Base-by-base conservation (phyloP, 1,140 invertebrate species). In the Drosophila pectinifera region DNA sequence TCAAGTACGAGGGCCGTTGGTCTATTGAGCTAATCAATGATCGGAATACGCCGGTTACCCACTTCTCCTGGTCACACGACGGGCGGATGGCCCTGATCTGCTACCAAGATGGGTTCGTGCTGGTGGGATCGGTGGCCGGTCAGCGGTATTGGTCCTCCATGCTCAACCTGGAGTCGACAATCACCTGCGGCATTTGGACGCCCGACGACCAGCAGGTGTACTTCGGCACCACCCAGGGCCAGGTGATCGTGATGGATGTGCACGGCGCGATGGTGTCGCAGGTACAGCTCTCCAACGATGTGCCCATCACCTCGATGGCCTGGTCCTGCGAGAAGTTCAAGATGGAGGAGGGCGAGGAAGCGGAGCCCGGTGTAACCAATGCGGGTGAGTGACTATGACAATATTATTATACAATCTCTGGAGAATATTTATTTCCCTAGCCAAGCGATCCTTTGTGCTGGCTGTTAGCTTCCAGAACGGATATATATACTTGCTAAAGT, bases 21-120 rank as follows among this genome's bases (percentile, higher is more conserved):
- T 99, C 98, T 63, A 99, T 99, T 75, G 99, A 99, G 93, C 94
- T 99, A 54, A 99, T 99, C 86, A 99, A 99, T 92, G 99, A 99
- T 93, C 94, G 98, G 24, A 99, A 96, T 86, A 99, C 97, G 1
- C 97, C 98, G 42, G 98, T 99, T 28, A 97, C 96, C 18, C 97
- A 99, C 93, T 99, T 99, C 93, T 97, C 97, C 22, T 99, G 99
- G 99, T 99, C 97, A 0, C 98, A 99, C 91, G 98, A 99, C 93
- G 99, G 99, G 11, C 94, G 98, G 48, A 99, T 99, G 97, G 98
- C 98, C 1, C 94, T 99, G 14, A 99, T 99, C 83, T 99, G 98
- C 92, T 99, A 99, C 93, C 97, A 98, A 95, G 98, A 99, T 93
- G 98, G 98, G 2, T 99, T 99, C 93, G 98, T 99, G 5, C 92